Evolutionary conservation across 2,888 invertebrate genomes (phyloP).

Genomic region (Drosophila tripunctata): DNA sequence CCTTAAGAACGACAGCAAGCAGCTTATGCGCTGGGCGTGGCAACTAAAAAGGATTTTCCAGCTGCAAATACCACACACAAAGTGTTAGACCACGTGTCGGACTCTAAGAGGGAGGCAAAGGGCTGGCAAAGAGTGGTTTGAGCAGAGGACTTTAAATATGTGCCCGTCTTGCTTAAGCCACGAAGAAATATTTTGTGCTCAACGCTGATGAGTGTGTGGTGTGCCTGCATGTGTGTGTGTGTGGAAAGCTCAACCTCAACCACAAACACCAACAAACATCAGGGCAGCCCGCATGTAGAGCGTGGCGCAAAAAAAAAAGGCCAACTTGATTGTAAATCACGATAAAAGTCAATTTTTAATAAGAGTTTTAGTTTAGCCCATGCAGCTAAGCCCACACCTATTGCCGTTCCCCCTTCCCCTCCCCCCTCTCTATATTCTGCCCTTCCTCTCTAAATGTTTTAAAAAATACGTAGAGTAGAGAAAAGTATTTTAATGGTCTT

Average conservation of each 20-base stretch:
- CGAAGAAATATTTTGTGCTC: constrained; percentile 73
- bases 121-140: neutral
- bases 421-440: neutral
- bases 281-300: constrained; percentile 73
- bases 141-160: constrained; percentile 61
- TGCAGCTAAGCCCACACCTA: constrained; percentile 23
- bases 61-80: constrained; percentile 52
- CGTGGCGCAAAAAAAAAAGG: constrained; percentile 79
- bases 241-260: constrained; percentile 48
- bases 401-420: no score
- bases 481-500: constrained; percentile 77
- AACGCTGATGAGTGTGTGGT: constrained; percentile 47
- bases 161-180: constrained; percentile 74
- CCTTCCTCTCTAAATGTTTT: constrained; percentile 34
- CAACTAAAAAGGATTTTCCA: constrained; percentile 63
- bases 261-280: constrained; percentile 44
- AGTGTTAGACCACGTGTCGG: constrained; percentile 75
- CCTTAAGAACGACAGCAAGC: constrained; percentile 62
- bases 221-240: constrained; percentile 8
- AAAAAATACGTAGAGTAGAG: constrained; percentile 19
- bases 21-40: constrained; percentile 64
- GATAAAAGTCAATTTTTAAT: constrained; percentile 82
- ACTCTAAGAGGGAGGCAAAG: neutral
- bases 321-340: constrained; percentile 81
- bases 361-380: constrained; percentile 71